A percentile compares a stretch with the other conserved stretches of the same genome.
phyloP scores from a whole-genome alignment of 2,113 vertebrate species.

The Suncus etruscus region DNA sequence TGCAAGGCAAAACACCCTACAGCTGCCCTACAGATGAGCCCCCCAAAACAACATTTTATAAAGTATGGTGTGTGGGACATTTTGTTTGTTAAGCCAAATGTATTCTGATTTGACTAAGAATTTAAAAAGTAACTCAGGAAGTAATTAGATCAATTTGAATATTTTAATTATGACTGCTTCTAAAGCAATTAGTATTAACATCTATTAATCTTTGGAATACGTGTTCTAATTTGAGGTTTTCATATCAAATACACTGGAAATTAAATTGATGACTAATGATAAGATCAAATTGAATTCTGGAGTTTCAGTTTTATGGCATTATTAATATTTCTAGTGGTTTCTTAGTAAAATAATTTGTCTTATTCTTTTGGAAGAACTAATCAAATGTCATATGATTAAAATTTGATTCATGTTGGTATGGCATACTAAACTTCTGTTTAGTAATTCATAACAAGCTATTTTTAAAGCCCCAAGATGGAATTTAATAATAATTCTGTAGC shows the following conservation, averaged over 20 bases:
- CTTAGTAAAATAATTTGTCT: slow-evolving; percentile 25
- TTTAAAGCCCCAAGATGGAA: not conserved
- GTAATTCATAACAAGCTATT: not conserved
- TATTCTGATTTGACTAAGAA: slow-evolving; percentile 40
- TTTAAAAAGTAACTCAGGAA: not conserved
- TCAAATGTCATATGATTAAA: slow-evolving; percentile 4
- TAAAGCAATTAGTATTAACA: slow-evolving; percentile 19
- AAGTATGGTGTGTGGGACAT: slow-evolving; percentile 31
- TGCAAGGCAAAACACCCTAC: too few relatives aligned
- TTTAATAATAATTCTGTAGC: slow-evolving; percentile 32
- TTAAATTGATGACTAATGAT: not conserved
- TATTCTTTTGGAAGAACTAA: slow-evolving; percentile 9
- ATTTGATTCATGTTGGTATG: not conserved
- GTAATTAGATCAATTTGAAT: slow-evolving; percentile 39
- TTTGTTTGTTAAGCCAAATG: slow-evolving; percentile 38
- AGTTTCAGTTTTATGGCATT: slow-evolving; percentile 24
- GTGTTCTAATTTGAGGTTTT: not conserved
- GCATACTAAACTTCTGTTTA: not conserved
- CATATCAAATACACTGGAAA: not conserved
- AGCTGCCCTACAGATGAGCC: too few relatives aligned
- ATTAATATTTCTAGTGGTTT: not conserved
- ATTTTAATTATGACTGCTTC: slow-evolving; percentile 48
- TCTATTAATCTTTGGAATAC: not conserved
- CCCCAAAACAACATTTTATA: not conserved
- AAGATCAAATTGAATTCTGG: not conserved